Base-by-base conservation (phyloP, 1,140 invertebrate genomes). In the Heliconius congener region DNA sequence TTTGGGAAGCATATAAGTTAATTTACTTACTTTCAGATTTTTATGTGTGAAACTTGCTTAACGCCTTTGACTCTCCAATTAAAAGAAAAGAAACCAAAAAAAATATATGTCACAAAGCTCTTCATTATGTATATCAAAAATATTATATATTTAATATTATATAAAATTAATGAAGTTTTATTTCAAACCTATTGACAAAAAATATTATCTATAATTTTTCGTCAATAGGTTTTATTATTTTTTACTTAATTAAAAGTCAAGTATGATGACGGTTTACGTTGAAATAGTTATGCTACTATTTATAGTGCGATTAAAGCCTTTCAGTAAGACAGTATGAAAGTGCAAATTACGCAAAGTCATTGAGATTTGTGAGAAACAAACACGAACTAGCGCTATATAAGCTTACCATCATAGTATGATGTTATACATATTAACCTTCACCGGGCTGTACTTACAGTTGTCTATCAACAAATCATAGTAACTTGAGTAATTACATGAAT, bases 331-430 rank as follows among this genome's bases (percentile, higher is more conserved):
- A 66, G 16, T 66, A 66, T 30, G 60, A 66, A 66, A 66, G 60
- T 66, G 11, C 60, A 66, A 66, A 66, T 66, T 27, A 27, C 60
- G 60, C 23, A 66, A 66, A 66, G 60, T 66, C 60, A 66, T 66
- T 66, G 23, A 30, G 60, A 66, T 66, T 66, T 66, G 9, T 66
- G 27, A 0, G 11, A 66, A 66, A 66, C 2, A 11, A 16, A 66
- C 60, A 27, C 23, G 60, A 66, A 66, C 11, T 66, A 66, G 60
- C 60, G 6, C 60, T 66, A 66, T 66, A 66, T 16, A 66, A 66
- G 27, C 23, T 66, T 66, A 23, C 23, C 27, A 66, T 66, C 60
- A 16, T 30, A 66, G 9, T 27, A 4, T 66, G 9, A 16, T 27
- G 27, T 66, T 66, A 66, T 13, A 66, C 27, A 66, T 66, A 30